Conservation (phyloP, 1,140 invertebrate species). For the Drosophila seguyi region DNA sequence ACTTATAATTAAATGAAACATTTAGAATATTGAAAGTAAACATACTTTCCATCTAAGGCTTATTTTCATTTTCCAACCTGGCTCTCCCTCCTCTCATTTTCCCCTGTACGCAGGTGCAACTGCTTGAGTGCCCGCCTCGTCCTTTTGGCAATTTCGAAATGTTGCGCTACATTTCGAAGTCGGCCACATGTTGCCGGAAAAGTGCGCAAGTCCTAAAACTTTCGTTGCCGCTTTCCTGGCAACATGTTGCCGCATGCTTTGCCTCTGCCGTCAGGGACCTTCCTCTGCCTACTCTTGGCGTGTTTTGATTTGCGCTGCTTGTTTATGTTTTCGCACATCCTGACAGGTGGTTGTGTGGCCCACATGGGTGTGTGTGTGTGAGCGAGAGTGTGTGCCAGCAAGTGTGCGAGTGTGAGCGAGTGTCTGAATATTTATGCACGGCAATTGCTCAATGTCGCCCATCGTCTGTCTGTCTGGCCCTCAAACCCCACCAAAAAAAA, state of each 20-base stretch:
- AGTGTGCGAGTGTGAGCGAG: constrained; percentile 17
- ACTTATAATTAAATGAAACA: too few relatives aligned
- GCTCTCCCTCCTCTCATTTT: neutral
- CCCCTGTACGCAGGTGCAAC: constrained; percentile 51
- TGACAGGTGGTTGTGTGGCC: constrained; percentile 57
- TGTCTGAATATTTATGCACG: constrained; percentile 68
- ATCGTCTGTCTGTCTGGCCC: constrained; percentile 53
- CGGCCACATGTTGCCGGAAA: constrained; percentile 33
- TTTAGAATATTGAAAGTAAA: too few relatives aligned
- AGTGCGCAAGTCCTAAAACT: constrained; percentile 37
- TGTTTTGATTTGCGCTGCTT: constrained; percentile 71
- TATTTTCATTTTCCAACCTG: too few relatives aligned
- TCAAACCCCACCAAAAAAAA: constrained; percentile 18
- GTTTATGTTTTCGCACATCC: constrained; percentile 67
- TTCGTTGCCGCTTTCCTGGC: neutral
- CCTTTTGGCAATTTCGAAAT: constrained; percentile 33
- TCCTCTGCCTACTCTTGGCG: constrained; percentile 12
- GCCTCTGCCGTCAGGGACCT: neutral
- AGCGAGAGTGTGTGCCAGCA: constrained; percentile 9
- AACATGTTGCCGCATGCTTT: constrained; percentile 30
- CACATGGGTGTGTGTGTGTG: neutral
- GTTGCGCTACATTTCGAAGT: constrained; percentile 35
- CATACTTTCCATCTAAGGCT: too few relatives aligned
- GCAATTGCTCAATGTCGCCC: constrained; percentile 77
- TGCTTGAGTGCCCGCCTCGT: neutral